phyloP scores from a whole-genome alignment of 2,888 invertebrate species.

The Charanyca ferruginea region DNA sequence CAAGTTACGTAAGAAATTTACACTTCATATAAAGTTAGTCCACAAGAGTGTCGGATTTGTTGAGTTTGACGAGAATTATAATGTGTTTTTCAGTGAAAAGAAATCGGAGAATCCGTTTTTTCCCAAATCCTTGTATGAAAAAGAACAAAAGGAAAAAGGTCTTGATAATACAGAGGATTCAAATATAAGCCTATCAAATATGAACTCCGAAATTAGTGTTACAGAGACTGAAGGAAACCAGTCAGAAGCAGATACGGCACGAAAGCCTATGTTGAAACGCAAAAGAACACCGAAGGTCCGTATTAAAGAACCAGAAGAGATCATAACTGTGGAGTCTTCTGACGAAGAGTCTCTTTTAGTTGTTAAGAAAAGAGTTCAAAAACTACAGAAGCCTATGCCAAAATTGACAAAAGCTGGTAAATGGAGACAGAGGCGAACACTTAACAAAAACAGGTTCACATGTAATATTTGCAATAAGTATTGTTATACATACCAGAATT shows the following conservation, averaged over 20 bases:
- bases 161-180: not conserved
- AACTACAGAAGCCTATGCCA: conserved; percentile 32
- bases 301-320: conserved; percentile 17
- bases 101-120: conserved; percentile 76
- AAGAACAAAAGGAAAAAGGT: not conserved
- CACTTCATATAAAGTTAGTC: conserved; percentile 82
- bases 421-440: conserved; percentile 37
- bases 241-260: conserved; percentile 56
- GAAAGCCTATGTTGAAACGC: conserved; percentile 50
- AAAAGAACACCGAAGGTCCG: conserved; percentile 49
- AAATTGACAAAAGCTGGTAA: conserved; percentile 3
- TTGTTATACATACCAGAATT: conserved; percentile 85
- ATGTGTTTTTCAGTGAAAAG: conserved; percentile 81
- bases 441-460: conserved; percentile 69
- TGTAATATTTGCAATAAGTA: conserved; percentile 81
- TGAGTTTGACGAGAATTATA: conserved; percentile 82
- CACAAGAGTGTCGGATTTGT: conserved; percentile 82
- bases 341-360: conserved; percentile 75
- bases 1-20: conserved; percentile 78
- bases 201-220: conserved; percentile 46
- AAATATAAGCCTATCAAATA: conserved; percentile 24
- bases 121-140: conserved; percentile 62
- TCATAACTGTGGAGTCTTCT: conserved; percentile 66
- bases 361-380: conserved; percentile 57
- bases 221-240: conserved; percentile 70